Evolutionary conservation across 2,888 invertebrate genomes (phyloP).

Genomic region (Brachypterus glaber): DNA sequence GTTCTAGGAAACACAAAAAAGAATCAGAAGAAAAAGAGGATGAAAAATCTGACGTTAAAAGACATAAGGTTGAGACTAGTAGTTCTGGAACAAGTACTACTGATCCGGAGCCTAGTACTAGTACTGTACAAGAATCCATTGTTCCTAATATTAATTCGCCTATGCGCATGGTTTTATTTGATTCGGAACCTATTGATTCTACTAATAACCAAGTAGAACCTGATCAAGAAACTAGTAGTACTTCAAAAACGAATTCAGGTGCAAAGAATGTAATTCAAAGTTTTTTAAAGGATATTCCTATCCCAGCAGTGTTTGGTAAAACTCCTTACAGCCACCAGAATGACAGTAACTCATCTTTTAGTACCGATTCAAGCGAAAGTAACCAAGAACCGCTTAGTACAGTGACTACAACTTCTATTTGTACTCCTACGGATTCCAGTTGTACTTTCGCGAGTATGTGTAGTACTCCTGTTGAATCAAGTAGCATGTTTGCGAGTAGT

Average conservation of each 20-base stretch:
- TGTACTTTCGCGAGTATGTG: constrained; percentile 4
- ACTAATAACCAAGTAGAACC: no score
- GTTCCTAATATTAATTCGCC: not conserved
- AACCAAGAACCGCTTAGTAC: no score
- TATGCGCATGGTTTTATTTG: no score
- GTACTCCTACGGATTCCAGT: not conserved
- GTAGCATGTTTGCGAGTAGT: constrained; percentile 5
- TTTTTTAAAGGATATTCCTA: no score
- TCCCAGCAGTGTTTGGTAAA: no score
- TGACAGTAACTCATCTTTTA: not conserved
- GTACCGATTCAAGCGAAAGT: not conserved
- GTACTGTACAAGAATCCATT: not conserved
- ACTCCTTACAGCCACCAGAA: no score
- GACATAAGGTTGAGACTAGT: no score
- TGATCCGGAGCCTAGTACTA: no score
- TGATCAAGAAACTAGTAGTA: not conserved
- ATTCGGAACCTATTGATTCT: no score
- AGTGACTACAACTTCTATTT: not conserved
- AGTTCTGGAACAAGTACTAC: no score
- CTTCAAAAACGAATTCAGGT: no score
- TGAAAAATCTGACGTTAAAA: not conserved
- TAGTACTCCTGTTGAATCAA: not conserved
- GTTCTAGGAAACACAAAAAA: constrained; percentile 29
- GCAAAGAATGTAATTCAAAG: no score
- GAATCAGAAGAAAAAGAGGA: constrained; percentile 2